Evolutionary conservation across 1,140 invertebrate species (phyloP), one percentile per base, ranked within the genome.

Genomic region (Neodiprion fabricii): DNA sequence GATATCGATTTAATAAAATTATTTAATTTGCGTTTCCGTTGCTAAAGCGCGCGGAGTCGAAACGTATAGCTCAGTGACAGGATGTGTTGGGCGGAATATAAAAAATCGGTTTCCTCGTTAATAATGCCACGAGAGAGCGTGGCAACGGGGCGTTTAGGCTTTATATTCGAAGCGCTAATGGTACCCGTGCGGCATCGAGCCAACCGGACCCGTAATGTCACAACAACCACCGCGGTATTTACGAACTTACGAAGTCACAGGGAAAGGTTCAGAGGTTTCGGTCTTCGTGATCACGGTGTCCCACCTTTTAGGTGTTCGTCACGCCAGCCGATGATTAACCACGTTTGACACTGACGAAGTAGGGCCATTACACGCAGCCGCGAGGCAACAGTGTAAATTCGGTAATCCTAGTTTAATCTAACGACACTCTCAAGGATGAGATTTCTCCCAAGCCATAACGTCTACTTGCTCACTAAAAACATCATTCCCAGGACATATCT

Each of bases 121-220:
- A 17, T 61, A 61, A 61, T 61, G 53, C 53, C 53, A 61, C 8
- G 53, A 14, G 11, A 40, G 28, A 61, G 53, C 11, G 9, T 61
- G n/a, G n/a, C 53, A 17, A 17, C 53, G 53, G 28, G 28, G 9
- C 28, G 7, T 11, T 17, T 61, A 17, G 53, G 11, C 53, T 61
- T 61, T 61, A 61, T 61, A 61, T 61, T 61, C 11, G 11, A 9
- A 61, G 4, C 53, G n/a, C 53, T 61, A 61, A 61, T 61, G 53
- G 53, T 61, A 61, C 53, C 53, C 53, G 53, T 9, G 53, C 53
- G 53, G 53, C 53, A 61, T 17, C 53, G 9, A 47, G 73, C 21
- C 74, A 74, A 53, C 72, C 73, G 67, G 73, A 71, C 79, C 78
- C 77, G 80, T 80, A 80, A 80, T 80, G 79, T 80, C 79, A 80